Percentiles rank a stretch among this genome's conserved stretches.
phyloP scores from a whole-genome alignment of 1,140 invertebrate genomes.

The Drosophila bocki region DNA sequence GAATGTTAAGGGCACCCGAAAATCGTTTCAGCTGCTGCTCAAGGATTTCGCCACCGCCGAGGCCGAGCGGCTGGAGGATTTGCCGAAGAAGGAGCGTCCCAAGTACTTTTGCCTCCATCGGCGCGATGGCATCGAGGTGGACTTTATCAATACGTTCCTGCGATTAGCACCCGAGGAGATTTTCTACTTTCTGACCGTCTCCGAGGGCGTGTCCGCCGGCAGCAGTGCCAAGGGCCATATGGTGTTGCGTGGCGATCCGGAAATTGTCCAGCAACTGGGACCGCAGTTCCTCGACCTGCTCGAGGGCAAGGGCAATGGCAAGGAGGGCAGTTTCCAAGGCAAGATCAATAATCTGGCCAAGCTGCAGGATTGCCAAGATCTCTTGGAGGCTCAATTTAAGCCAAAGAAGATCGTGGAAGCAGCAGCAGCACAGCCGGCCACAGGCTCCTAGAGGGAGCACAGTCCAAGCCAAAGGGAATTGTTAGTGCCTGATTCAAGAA shows the following conservation, averaged over 20 bases:
- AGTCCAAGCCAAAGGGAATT: not conserved
- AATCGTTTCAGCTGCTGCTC: slow-evolving; percentile 88
- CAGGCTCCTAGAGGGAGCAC: slow-evolving; percentile 16
- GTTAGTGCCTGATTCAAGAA: slow-evolving; percentile 1
- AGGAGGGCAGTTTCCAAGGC: slow-evolving; percentile 87
- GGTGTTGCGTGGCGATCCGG: slow-evolving; percentile 87
- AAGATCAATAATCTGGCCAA: slow-evolving; percentile 87
- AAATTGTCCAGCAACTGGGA: slow-evolving; percentile 85
- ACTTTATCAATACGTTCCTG: slow-evolving; percentile 89
- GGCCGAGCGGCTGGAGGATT: slow-evolving; percentile 87
- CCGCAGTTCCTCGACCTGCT: slow-evolving; percentile 87
- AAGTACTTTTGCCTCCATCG: slow-evolving; percentile 88
- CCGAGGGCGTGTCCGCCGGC: slow-evolving; percentile 86
- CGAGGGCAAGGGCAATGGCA: slow-evolving; percentile 88
- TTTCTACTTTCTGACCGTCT: slow-evolving; percentile 89
- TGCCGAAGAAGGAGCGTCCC: slow-evolving; percentile 84
- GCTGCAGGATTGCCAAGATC: slow-evolving; percentile 83
- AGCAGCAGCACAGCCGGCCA: slow-evolving; percentile 17
- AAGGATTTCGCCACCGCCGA: slow-evolving; percentile 89
- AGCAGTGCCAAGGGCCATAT: slow-evolving; percentile 87
- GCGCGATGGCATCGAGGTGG: slow-evolving; percentile 89
- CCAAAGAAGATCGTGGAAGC: slow-evolving; percentile 77
- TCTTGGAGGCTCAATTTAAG: slow-evolving; percentile 80
- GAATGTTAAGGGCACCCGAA: slow-evolving; percentile 88
- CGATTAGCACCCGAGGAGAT: slow-evolving; percentile 87